phyloP scores from a whole-genome alignment of 2,113 vertebrate species.

The Hemiscyllium ocellatum region DNA sequence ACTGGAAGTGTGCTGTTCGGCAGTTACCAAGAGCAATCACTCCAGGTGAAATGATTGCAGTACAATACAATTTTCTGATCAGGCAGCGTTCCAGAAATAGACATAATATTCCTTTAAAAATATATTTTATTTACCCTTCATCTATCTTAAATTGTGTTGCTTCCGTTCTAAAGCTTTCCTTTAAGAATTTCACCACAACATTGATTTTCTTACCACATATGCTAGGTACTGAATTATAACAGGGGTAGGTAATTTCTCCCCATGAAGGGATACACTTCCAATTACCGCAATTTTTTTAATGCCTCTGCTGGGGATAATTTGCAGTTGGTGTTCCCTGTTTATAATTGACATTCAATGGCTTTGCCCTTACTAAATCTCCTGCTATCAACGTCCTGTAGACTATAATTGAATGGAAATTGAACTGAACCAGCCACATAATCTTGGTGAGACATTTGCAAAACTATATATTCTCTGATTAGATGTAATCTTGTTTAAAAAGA shows the following conservation, averaged over 20 bases:
- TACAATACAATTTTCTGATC: background rate
- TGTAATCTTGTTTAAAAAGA: no score
- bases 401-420: no score
- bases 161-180: background rate
- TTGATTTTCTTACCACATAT: background rate
- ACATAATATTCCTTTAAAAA: background rate
- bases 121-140: background rate
- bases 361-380: no score
- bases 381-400: no score
- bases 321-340: background rate
- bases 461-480: no score
- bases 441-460: no score
- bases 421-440: no score
- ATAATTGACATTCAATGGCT: background rate
- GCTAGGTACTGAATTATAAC: background rate
- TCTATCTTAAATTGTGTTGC: background rate
- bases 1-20: background rate
- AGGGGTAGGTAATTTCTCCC: background rate
- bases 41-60: constrained; percentile 26
- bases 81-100: background rate
- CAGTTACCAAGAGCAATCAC: background rate
- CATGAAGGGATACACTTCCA: background rate
- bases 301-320: background rate
- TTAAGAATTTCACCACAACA: background rate
- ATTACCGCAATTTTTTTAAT: background rate